A percentile compares a stretch with the other conserved stretches of the same genome.
These are phyloP conservation scores for Halictus quadricinctus DNA, from an alignment of 2,888 invertebrate species.

Conservation along the genomic window DNA sequence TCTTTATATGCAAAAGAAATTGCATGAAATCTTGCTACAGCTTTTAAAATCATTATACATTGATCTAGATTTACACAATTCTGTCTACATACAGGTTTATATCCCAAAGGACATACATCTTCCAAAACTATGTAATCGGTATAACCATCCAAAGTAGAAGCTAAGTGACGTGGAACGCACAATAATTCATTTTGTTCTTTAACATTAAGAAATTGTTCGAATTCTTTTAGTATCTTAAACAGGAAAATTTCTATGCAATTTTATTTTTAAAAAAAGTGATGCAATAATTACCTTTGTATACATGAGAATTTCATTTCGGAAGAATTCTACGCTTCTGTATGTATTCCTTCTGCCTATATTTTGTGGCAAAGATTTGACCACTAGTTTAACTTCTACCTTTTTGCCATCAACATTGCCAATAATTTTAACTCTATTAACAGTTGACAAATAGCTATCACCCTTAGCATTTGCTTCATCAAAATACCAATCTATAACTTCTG, in stretches of 20 bases:
- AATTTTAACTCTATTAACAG: conserved; percentile 85
- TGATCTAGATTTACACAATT: conserved; percentile 75
- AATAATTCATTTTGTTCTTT: conserved; percentile 70
- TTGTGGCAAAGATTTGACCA: conserved; percentile 88
- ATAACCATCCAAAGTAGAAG: conserved; percentile 79
- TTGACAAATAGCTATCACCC: conserved; percentile 89
- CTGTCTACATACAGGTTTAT: conserved; percentile 75
- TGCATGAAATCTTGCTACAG: conserved; percentile 82
- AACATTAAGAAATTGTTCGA: conserved; percentile 71
- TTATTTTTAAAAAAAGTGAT: not conserved
- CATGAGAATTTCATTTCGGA: conserved; percentile 88
- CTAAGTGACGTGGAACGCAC: conserved; percentile 76
- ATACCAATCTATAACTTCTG: conserved; percentile 81
- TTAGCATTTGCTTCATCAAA: conserved; percentile 83
- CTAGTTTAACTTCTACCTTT: conserved; percentile 83
- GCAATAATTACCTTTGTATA: conserved; percentile 81
- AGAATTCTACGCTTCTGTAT: conserved; percentile 87
- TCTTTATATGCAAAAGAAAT: conserved; percentile 82
- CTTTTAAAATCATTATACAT: conserved; percentile 76
- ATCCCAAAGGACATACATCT: conserved; percentile 80
- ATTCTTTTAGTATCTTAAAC: conserved; percentile 74
- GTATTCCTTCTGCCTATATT: conserved; percentile 86
- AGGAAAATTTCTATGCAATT: not conserved
- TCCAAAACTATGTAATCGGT: conserved; percentile 82
- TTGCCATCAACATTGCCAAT: conserved; percentile 81